Conservation (phyloP, 2,888 invertebrate genomes). For the Ormyrus labotus region DNA sequence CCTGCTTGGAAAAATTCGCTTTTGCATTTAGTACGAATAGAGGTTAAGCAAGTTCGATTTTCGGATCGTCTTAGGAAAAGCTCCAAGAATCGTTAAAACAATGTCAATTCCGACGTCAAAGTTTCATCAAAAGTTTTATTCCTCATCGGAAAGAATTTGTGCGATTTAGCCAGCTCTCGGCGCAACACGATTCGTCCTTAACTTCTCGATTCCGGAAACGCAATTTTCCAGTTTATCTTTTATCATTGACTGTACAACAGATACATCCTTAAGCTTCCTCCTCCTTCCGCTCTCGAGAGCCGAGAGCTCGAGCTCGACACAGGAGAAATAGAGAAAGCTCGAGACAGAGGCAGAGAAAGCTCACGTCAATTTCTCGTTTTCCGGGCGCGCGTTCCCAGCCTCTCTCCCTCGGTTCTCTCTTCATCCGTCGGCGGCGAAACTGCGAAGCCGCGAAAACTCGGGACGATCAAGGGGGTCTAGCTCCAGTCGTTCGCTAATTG, state of each 20-base stretch:
- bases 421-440: background rate
- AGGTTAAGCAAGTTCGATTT: no score
- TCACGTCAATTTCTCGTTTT: constrained; percentile 36
- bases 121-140: no score
- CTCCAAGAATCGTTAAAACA: no score
- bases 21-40: no score
- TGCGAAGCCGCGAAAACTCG: constrained; percentile 1
- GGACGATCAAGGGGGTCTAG: constrained; percentile 21
- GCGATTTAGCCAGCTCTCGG: no score
- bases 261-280: constrained; percentile 27
- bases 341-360: constrained; percentile 17
- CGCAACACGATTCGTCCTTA: no score
- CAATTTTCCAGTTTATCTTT: background rate
- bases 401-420: background rate
- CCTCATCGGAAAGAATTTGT: no score
- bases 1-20: no score
- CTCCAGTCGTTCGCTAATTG: constrained; percentile 29
- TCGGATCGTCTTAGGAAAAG: no score
- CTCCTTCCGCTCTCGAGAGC: background rate
- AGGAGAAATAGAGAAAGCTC: background rate
- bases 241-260: background rate
- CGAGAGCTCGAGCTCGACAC: background rate
- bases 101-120: no score
- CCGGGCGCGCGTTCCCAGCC: no score
- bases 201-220: no score